phyloP scores from a whole-genome alignment of 1,140 invertebrate species.

The Drosophila bipectinata region DNA sequence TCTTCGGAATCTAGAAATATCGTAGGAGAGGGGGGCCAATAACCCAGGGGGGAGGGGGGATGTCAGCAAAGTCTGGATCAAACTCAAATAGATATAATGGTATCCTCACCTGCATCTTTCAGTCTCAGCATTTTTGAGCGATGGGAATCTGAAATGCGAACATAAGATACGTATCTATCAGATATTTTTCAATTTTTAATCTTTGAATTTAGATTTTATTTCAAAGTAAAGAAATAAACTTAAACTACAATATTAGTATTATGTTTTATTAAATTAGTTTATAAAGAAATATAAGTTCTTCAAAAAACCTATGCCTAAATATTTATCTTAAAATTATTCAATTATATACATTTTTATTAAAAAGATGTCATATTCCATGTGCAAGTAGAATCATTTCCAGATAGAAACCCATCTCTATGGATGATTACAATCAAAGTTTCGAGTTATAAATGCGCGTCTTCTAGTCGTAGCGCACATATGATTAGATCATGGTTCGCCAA shows the following conservation, averaged over 20 bases:
- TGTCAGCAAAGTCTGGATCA: constrained; percentile 5
- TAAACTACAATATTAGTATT: too few species aligned
- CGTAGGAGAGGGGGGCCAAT: background rate
- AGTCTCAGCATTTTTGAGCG: constrained; percentile 88
- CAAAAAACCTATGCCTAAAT: too few species aligned
- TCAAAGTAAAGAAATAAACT: too few species aligned
- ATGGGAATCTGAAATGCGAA: constrained; percentile 88
- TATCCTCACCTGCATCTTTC: constrained; percentile 89
- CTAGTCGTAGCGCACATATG: constrained; percentile 55
- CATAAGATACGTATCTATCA: constrained; percentile 20
- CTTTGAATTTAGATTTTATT: too few species aligned
- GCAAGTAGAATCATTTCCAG: background rate
- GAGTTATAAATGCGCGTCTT: constrained; percentile 67
- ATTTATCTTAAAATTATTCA: background rate
- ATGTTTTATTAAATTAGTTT: too few species aligned
- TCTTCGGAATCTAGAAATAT: constrained; percentile 63
- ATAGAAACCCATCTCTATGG: background rate
- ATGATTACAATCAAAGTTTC: constrained; percentile 36
- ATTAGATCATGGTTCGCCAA: constrained; percentile 76
- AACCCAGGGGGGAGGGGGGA: background rate
- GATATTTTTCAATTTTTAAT: background rate
- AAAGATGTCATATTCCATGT: background rate
- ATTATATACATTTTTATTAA: background rate
- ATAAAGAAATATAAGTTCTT: too few species aligned
- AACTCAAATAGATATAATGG: background rate